Conservation (phyloP, 1,140 invertebrate genomes). For the Drosophila grimshawi region DNA sequence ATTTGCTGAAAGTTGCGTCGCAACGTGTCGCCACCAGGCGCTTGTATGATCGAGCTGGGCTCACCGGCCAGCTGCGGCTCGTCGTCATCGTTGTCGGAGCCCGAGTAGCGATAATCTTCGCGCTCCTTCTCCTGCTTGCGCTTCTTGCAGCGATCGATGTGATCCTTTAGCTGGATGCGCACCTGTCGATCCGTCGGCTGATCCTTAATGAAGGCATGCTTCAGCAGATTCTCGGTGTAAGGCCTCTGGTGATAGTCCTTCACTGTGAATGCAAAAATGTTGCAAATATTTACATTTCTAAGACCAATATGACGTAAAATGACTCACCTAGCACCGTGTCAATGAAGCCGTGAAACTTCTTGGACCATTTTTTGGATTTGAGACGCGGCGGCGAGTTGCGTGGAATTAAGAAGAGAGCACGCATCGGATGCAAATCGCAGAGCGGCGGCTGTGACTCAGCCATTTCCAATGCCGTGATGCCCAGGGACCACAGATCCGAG, state of each 20-base stretch:
- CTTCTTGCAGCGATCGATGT: conserved; percentile 98
- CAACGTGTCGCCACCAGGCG: conserved; percentile 94
- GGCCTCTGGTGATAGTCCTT: conserved; percentile 99
- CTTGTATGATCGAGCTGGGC: conserved; percentile 95
- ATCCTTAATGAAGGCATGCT: conserved; percentile 98
- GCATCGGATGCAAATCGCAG: conserved; percentile 99
- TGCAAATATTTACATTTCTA: too few relatives aligned
- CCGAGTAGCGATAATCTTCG: conserved; percentile 93
- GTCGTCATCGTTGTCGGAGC: conserved; percentile 95
- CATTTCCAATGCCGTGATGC: conserved; percentile 99
- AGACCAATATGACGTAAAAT: neutral
- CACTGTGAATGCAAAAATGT: conserved; percentile 86
- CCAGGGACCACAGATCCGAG: conserved; percentile 99
- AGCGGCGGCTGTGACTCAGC: conserved; percentile 99
- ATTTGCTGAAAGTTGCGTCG: conserved; percentile 99
- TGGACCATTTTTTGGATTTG: conserved; percentile 99
- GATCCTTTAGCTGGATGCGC: conserved; percentile 99
- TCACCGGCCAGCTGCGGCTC: conserved; percentile 93
- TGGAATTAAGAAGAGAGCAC: conserved; percentile 98
- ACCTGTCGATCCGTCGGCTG: conserved; percentile 99
- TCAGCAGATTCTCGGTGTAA: conserved; percentile 98
- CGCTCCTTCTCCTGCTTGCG: conserved; percentile 95
- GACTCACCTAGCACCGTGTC: conserved; percentile 86
- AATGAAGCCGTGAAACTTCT: conserved; percentile 94
- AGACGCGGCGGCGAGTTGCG: conserved; percentile 98